A percentile compares a stretch with the other conserved stretches of the same genome.
Evolutionary conservation across 2,797 vertebrate genomes (phyloP).

Genomic region (Prionace glauca): DNA sequence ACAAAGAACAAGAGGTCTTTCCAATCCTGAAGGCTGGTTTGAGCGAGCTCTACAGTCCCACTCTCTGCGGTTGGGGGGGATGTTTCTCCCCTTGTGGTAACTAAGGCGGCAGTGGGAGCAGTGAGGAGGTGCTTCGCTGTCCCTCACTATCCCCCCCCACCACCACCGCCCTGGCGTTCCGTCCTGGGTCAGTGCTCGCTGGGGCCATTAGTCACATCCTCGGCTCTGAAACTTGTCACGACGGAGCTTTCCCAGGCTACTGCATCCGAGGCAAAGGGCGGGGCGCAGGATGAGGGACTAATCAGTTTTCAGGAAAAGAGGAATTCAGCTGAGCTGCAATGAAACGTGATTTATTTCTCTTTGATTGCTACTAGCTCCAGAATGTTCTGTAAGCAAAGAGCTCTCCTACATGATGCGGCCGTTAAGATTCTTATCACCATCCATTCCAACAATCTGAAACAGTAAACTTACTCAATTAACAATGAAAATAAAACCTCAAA

Average conservation of each 20-base stretch:
- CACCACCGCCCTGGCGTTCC: neutral
- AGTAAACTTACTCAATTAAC: neutral
- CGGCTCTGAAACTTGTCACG: conserved; percentile 12
- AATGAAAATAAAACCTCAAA: neutral
- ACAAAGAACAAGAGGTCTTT: neutral
- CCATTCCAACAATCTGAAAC: neutral
- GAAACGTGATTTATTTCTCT: conserved; percentile 21
- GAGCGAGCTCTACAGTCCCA: neutral
- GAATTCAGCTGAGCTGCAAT: neutral
- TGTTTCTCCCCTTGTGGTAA: neutral
- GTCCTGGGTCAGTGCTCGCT: conserved; percentile 12
- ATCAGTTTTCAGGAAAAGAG: conserved; percentile 10
- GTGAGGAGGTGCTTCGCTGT: conserved; percentile 27
- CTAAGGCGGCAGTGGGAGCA: neutral
- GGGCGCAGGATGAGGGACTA: neutral
- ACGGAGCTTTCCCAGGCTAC: conserved; percentile 41
- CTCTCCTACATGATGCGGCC: neutral
- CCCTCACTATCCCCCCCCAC: neutral
- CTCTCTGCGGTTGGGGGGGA: neutral
- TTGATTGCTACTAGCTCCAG: conserved; percentile 10
- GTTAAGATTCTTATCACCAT: neutral
- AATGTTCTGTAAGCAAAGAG: neutral
- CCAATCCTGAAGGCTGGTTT: neutral
- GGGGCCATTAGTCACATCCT: neutral
- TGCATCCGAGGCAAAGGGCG: neutral